These are phyloP conservation scores for Triops cancriformis DNA, from an alignment of 1,140 invertebrate genomes.

Conservation along the genomic window DNA sequence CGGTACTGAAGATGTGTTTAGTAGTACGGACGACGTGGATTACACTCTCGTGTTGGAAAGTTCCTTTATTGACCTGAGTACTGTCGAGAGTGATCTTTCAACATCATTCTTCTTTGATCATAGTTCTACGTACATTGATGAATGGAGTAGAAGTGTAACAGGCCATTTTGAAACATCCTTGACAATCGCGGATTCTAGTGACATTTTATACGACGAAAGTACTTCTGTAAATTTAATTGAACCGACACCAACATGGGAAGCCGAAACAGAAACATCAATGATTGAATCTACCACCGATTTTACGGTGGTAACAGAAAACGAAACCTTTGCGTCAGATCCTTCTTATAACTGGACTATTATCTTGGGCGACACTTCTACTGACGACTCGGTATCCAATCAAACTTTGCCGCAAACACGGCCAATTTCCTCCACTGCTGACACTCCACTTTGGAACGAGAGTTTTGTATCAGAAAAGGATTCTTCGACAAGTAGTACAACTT, in stretches of 20 bases:
- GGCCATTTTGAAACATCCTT: not conserved
- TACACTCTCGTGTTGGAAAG: not conserved
- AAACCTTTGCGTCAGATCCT: not conserved
- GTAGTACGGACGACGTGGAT: not conserved
- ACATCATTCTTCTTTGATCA: not conserved
- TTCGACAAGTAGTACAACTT: not conserved
- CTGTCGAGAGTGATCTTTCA: not conserved
- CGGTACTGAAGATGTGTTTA: not conserved
- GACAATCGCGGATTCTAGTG: not conserved
- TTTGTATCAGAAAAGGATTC: not conserved
- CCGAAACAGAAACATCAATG: conserved; percentile 42
- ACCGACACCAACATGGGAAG: conserved; percentile 41
- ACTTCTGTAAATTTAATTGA: not conserved
- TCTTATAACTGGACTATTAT: not conserved
- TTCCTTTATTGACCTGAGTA: not conserved
- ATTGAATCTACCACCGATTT: conserved; percentile 31
- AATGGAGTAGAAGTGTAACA: not conserved
- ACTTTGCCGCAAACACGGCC: not conserved
- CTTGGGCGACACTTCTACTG: not conserved
- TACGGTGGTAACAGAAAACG: not conserved
- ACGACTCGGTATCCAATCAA: too few species aligned
- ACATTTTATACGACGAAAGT: not conserved
- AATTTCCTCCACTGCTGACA: not conserved
- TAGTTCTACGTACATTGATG: not conserved
- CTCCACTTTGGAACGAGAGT: not conserved